Conservation (phyloP, 2,888 invertebrate genomes). For the Alsophila aescularia region DNA sequence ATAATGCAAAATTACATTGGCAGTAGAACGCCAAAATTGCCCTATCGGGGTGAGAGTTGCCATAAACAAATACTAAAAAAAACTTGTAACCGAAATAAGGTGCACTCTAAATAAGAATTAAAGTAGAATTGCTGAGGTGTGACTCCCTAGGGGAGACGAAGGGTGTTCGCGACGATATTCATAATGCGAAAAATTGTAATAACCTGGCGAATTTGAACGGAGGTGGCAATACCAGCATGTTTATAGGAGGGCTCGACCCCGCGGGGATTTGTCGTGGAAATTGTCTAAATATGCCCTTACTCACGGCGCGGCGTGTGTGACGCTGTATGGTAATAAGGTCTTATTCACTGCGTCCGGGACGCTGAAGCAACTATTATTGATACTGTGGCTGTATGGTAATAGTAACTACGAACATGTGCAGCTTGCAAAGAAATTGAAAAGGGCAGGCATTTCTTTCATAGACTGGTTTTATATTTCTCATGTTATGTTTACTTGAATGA, state of each 20-base stretch:
- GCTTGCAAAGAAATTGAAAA: too few species aligned
- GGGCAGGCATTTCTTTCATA: too few species aligned
- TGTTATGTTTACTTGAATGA: too few species aligned
- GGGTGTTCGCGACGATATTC: conserved; percentile 77
- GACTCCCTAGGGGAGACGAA: conserved; percentile 65
- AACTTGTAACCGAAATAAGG: conserved; percentile 83
- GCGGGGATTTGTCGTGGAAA: conserved; percentile 73
- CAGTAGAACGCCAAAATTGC: conserved; percentile 70
- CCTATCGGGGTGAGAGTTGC: conserved; percentile 71
- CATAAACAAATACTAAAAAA: conserved; percentile 83
- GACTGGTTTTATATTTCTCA: too few species aligned
- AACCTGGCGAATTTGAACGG: conserved; percentile 74
- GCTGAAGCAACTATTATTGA: too few species aligned
- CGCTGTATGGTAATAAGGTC: neutral
- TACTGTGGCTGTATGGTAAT: too few species aligned
- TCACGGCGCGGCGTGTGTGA: neutral
- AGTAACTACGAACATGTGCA: too few species aligned
- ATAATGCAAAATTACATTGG: conserved; percentile 68
- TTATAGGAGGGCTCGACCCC: conserved; percentile 68
- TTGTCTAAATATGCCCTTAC: conserved; percentile 75
- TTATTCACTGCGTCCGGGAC: too few species aligned
- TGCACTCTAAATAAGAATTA: conserved; percentile 83
- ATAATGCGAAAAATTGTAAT: conserved; percentile 85
- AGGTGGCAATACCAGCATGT: conserved; percentile 62
- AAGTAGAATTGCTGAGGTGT: conserved; percentile 83